Evolutionary conservation across 2,113 vertebrate species (phyloP).

Genomic region (Lates calcarifer): DNA sequence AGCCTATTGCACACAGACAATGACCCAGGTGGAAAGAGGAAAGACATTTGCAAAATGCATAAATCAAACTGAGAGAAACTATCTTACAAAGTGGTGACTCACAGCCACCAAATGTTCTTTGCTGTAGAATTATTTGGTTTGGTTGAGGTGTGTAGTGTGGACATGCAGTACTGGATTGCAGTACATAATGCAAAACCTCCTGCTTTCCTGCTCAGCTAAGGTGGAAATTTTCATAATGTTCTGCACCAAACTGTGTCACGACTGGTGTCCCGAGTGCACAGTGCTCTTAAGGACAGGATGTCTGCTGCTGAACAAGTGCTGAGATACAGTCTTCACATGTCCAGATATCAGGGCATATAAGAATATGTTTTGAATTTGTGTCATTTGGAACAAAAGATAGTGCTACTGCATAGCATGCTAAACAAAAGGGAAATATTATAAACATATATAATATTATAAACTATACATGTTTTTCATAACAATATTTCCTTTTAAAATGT

Average conservation of each 20-base stretch:
- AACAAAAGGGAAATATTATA: not conserved
- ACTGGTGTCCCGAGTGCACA: not conserved
- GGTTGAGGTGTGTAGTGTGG: not conserved
- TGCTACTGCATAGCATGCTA: not conserved
- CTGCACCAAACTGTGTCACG: not conserved
- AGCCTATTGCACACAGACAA: not conserved
- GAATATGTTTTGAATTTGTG: not conserved
- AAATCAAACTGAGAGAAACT: not conserved
- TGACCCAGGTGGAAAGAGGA: not conserved
- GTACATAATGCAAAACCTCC: constrained; percentile 1
- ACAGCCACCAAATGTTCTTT: not conserved
- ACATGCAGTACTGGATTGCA: not conserved
- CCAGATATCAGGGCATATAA: no score
- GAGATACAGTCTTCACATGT: not conserved
- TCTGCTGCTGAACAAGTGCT: not conserved
- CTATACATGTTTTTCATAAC: not conserved
- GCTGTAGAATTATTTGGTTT: not conserved
- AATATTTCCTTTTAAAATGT: not conserved
- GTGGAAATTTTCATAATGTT: not conserved
- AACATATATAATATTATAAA: not conserved
- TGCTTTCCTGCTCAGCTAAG: not conserved
- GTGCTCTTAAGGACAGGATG: not conserved
- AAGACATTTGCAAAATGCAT: not conserved
- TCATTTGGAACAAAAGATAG: not conserved
- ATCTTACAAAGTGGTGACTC: not conserved